phyloP scores from a whole-genome alignment of 1,140 invertebrate genomes.

The Andricus grossulariae region DNA sequence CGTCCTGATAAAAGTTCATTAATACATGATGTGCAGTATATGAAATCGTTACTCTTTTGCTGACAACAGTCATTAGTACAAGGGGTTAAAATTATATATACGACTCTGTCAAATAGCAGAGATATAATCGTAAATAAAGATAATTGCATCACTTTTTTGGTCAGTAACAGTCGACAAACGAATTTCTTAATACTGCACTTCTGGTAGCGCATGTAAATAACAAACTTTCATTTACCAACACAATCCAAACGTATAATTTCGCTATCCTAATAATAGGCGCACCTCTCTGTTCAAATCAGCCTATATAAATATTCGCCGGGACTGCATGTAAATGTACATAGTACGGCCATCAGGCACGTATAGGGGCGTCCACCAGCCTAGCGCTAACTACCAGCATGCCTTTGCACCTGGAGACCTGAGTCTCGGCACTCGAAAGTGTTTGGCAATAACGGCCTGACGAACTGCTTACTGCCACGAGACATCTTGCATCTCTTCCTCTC shows the following conservation, averaged over 20 bases:
- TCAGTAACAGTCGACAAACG: background rate
- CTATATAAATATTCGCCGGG: constrained; percentile 10
- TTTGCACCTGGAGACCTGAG: constrained; percentile 68
- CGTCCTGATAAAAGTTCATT: background rate
- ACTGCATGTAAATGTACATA: constrained; percentile 27
- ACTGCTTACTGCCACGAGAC: constrained; percentile 33
- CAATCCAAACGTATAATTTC: constrained; percentile 15
- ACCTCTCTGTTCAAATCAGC: constrained; percentile 4
- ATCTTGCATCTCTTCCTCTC: constrained; percentile 10
- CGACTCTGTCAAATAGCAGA: background rate
- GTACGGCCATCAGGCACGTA: background rate
- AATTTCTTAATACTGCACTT: background rate
- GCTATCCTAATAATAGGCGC: constrained; percentile 7
- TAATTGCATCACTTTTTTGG: constrained; percentile 8
- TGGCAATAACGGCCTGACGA: constrained; percentile 42
- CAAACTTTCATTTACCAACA: constrained; percentile 30
- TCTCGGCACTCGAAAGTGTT: constrained; percentile 45
- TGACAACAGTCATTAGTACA: background rate
- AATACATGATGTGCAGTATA: background rate
- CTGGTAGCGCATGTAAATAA: background rate
- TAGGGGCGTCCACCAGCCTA: constrained; percentile 19
- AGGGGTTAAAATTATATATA: background rate
- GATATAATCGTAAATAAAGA: constrained; percentile 16
- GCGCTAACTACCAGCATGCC: constrained; percentile 33
- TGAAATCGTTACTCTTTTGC: background rate